Conservation (phyloP, 1,140 invertebrate species). For the Lasioglossum albipes region DNA sequence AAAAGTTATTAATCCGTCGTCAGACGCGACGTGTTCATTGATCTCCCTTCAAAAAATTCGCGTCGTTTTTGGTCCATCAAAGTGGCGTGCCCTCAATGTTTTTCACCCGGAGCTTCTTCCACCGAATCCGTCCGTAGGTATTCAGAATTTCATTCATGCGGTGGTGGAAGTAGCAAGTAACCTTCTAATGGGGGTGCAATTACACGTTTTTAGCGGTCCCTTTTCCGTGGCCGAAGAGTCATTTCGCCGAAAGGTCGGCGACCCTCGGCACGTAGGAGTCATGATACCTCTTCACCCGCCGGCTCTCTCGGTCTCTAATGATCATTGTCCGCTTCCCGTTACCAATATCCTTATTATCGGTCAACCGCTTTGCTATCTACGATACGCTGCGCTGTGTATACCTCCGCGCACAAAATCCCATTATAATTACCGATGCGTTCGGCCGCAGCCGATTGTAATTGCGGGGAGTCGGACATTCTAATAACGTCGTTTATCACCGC, state of each 20-base stretch:
- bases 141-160: neutral
- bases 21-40: no score
- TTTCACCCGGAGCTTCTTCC: no score
- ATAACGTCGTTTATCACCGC: conserved; percentile 19
- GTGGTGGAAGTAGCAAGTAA: neutral
- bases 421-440: conserved; percentile 40
- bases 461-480: neutral
- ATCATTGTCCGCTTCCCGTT: conserved; percentile 69
- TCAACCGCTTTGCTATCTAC: conserved; percentile 49
- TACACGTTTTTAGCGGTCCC: neutral
- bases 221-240: conserved; percentile 16
- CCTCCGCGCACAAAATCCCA: conserved; percentile 14
- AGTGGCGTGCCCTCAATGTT: no score
- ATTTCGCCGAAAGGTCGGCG: conserved; percentile 41
- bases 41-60: no score
- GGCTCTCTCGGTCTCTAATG: conserved; percentile 55
- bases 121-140: no score
- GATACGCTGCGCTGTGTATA: conserved; percentile 9
- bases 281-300: conserved; percentile 61
- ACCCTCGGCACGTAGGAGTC: conserved; percentile 52
- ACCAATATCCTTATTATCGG: conserved; percentile 70
- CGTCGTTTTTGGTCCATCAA: no score
- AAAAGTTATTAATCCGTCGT: no score
- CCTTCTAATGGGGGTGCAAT: neutral
- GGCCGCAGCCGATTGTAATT: conserved; percentile 32